Percentiles rank a stretch among this genome's conserved stretches.
phyloP scores from a whole-genome alignment of 92 coral and sea anemone genomes.

The Epizoanthus rinbou region DNA sequence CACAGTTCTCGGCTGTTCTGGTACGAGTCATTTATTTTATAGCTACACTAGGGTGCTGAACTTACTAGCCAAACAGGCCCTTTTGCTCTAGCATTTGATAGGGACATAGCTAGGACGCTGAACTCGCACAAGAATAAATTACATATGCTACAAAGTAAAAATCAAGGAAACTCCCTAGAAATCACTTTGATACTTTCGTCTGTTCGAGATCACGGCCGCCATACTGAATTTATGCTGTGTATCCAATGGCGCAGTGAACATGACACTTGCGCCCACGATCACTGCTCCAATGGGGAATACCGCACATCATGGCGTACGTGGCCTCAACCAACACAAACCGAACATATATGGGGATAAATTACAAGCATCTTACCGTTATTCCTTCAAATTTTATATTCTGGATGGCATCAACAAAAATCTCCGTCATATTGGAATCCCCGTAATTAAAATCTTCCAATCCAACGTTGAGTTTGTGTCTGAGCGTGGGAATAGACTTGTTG shows the following conservation, averaged over 20 bases:
- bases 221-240: background rate
- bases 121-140: too few relatives aligned
- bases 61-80: too few relatives aligned
- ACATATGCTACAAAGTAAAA: too few relatives aligned
- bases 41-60: too few relatives aligned
- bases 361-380: slow-evolving; percentile 64
- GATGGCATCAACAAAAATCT: slow-evolving; percentile 56
- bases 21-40: too few relatives aligned
- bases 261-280: background rate
- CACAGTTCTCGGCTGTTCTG: too few relatives aligned
- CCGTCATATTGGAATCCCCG: slow-evolving; percentile 57
- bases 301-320: too few relatives aligned
- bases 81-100: too few relatives aligned
- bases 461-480: slow-evolving; percentile 40
- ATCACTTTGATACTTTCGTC: too few relatives aligned
- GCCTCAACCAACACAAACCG: too few relatives aligned
- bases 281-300: background rate
- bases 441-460: slow-evolving; percentile 47
- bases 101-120: too few relatives aligned
- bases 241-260: background rate
- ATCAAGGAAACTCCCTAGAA: too few relatives aligned
- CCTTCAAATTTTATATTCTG: slow-evolving; percentile 72
- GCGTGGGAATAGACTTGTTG: slow-evolving; percentile 61
- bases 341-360: background rate
- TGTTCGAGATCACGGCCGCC: background rate